These are phyloP conservation scores for Macroteleia sp. DNA, from an alignment of 2,888 invertebrate species.

Conservation along the genomic window DNA sequence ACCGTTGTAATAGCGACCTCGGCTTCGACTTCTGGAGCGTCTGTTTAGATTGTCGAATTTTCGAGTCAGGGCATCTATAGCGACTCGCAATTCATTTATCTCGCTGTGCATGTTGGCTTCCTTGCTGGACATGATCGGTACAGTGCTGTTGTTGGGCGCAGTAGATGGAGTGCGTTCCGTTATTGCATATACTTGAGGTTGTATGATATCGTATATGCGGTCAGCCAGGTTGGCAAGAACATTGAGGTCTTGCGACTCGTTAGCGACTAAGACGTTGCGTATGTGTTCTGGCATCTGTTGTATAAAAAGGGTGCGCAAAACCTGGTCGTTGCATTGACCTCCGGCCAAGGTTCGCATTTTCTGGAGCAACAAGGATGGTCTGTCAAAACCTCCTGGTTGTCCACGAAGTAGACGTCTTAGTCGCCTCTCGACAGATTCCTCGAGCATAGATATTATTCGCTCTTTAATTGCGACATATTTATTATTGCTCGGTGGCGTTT, in stretches of 20 bases:
- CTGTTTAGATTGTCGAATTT: too few species aligned
- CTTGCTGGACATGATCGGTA: too few species aligned
- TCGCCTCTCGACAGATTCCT: not conserved
- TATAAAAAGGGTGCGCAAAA: conserved; percentile 6
- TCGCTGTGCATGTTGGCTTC: too few species aligned
- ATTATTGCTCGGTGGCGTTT: too few species aligned
- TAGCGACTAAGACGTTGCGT: not conserved
- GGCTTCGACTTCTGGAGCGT: too few species aligned
- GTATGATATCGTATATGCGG: too few species aligned
- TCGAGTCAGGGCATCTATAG: too few species aligned
- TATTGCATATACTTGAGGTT: too few species aligned
- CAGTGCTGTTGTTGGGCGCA: too few species aligned
- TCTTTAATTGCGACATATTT: conserved; percentile 21
- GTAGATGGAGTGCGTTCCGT: too few species aligned
- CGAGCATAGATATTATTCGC: not conserved
- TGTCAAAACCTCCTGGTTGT: not conserved
- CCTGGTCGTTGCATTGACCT: not conserved
- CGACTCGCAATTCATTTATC: too few species aligned
- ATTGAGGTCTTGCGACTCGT: not conserved
- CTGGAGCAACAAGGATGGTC: conserved; percentile 6
- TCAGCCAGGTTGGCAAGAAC: conserved; percentile 5
- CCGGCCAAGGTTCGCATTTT: not conserved
- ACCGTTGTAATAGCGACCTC: too few species aligned
- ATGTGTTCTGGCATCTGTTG: conserved; percentile 4
- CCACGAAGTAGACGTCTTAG: conserved; percentile 6